Evolutionary conservation across 2,888 invertebrate genomes (phyloP), one percentile per base, ranked within the genome.

Genomic region (Calameuta pallipes): DNA sequence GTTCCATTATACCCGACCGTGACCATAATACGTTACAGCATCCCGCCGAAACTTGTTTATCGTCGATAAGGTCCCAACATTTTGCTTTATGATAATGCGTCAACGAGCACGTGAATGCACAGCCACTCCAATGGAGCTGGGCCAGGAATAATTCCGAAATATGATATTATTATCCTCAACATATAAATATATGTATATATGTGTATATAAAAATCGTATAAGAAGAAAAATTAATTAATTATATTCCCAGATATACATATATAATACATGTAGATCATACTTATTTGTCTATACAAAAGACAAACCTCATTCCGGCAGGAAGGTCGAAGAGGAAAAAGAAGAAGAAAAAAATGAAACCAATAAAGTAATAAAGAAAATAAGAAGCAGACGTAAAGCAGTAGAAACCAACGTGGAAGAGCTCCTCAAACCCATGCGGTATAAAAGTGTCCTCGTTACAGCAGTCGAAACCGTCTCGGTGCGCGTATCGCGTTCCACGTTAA

Each of bases 401-500:
- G 56, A 23, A 56, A 15, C 56, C 56, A 56, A 23, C 23, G 56
- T 23, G 56, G 23, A 56, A 56, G 56, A 56, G 23, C 23, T 56
- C 23, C 23, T 56, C 56, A 56, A 56, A 1, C 56, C 56, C 56
- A 23, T 23, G 56, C 23, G 56, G 56, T 56, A 78, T 79, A 76
- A 69, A 78, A 81, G 81, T 77, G 69, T 78, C 77, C 74, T 71
- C 68, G 35, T 56, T 78, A 79, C 73, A 74, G 78, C 75, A 76
- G 76, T 74, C 76, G 31, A 34, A 75, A 34, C 76, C 68, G 73
- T 68, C 75, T 75, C 31, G 75, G 73, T 75, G 77, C 78, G 79
- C 77, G 79, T 80, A 80, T 82, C 83, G 83, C 82, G 56, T 56
- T 56, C 23, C 56, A 23, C 56, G 81, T 82, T 82, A 85, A 84